Percentiles rank a stretch among this genome's conserved stretches.
phyloP scores from a whole-genome alignment of 2,888 invertebrate species.

The Dascillus cervinus region DNA sequence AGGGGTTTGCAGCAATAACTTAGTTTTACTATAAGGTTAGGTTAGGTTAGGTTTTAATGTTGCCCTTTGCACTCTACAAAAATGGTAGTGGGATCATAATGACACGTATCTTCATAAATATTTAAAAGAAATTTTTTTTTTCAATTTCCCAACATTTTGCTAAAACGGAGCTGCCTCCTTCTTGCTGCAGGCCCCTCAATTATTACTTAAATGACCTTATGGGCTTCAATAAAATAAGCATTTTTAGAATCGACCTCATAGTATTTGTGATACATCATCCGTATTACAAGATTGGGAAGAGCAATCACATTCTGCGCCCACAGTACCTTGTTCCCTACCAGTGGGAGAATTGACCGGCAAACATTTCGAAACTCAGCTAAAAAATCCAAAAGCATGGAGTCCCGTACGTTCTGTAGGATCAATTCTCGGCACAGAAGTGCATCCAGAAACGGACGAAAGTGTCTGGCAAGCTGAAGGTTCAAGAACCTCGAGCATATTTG shows the following conservation, averaged over 20 bases:
- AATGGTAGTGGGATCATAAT: too few species aligned
- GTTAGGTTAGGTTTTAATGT: too few species aligned
- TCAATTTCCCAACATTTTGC: too few species aligned
- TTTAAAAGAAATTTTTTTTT: neutral
- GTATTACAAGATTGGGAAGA: constrained; percentile 54
- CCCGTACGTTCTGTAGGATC: constrained; percentile 83
- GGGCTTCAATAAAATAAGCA: too few species aligned
- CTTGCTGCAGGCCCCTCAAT: too few species aligned
- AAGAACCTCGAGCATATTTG: constrained; percentile 69
- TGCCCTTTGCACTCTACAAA: too few species aligned
- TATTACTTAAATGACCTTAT: too few species aligned
- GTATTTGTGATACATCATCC: constrained; percentile 47
- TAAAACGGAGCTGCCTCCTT: too few species aligned
- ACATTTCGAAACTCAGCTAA: constrained; percentile 64
- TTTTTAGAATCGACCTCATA: constrained; percentile 45
- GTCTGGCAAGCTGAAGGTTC: constrained; percentile 67
- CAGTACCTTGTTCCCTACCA: constrained; percentile 56
- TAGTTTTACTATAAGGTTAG: too few species aligned
- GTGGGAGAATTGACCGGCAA: constrained; percentile 52
- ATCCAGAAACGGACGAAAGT: constrained; percentile 75
- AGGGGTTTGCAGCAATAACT: too few species aligned
- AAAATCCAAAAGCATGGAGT: constrained; percentile 79
- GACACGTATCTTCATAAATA: neutral
- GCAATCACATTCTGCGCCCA: constrained; percentile 65
- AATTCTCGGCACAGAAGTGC: constrained; percentile 76